A percentile compares a stretch with the other conserved stretches of the same genome.
Evolutionary conservation across 2,888 invertebrate genomes (phyloP).

Genomic region (Drosophila niveifrons): DNA sequence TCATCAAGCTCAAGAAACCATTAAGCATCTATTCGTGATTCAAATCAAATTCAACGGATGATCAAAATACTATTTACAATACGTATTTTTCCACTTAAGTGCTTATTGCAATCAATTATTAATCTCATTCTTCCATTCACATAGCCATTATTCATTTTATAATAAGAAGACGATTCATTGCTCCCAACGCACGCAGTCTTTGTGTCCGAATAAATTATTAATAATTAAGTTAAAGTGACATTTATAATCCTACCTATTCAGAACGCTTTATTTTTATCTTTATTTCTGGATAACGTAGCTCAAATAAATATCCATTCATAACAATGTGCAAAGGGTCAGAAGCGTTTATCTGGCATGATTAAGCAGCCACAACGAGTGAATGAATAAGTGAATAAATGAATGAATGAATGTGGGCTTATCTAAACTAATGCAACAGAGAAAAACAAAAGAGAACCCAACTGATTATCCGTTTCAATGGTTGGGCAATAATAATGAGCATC

Average conservation of each 20-base stretch:
- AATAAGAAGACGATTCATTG: neutral
- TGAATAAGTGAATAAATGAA: neutral
- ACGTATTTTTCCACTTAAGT: conserved; percentile 27
- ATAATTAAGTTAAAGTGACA: neutral
- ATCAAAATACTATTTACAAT: conserved; percentile 12
- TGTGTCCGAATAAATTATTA: neutral
- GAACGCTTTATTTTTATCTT: neutral
- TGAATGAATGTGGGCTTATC: conserved; percentile 10
- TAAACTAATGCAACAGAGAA: neutral
- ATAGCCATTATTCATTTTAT: conserved; percentile 7
- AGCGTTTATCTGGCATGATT: conserved; percentile 1
- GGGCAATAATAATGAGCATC: neutral
- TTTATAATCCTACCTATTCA: neutral
- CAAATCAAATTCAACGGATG: conserved; percentile 19
- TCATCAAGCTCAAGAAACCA: conserved; percentile 16
- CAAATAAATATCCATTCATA: neutral
- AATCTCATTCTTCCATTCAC: neutral
- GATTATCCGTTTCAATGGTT: neutral
- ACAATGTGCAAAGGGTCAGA: neutral
- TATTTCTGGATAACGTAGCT: neutral
- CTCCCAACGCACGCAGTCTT: neutral
- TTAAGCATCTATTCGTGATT: conserved; percentile 31
- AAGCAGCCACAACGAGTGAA: conserved; percentile 4
- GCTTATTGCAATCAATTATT: conserved; percentile 15
- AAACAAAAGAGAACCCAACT: neutral